Percentiles rank a stretch among this genome's conserved stretches.
phyloP scores from a whole-genome alignment of 1,140 invertebrate genomes.

The Papilio machaon region DNA sequence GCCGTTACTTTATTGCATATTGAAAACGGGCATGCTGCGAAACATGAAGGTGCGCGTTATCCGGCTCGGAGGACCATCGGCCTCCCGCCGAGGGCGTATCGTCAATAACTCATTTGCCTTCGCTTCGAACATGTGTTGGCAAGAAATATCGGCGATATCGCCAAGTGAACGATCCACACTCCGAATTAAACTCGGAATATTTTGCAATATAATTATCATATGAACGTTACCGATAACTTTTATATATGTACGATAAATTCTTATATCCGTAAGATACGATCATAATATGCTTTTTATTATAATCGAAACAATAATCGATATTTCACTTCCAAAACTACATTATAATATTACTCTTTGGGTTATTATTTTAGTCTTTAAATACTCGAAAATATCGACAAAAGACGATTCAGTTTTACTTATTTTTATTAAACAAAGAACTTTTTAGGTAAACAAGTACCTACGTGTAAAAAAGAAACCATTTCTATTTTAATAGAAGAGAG shows the following conservation, averaged over 20 bases:
- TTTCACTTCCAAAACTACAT: neutral
- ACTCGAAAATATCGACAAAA: neutral
- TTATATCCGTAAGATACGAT: neutral
- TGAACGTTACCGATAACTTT: constrained; percentile 9
- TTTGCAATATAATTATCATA: constrained; percentile 8
- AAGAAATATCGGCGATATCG: constrained; percentile 40
- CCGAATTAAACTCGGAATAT: neutral
- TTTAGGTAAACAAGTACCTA: neutral
- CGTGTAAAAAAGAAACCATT: neutral
- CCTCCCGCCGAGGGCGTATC: constrained; percentile 41
- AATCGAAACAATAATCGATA: neutral
- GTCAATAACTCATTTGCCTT: constrained; percentile 38
- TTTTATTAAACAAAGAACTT: neutral
- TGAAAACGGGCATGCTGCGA: constrained; percentile 30
- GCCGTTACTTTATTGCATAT: constrained; percentile 30
- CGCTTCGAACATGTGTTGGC: constrained; percentile 49
- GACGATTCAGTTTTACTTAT: no score
- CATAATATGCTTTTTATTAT: neutral
- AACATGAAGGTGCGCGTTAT: constrained; percentile 28
- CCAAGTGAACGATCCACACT: constrained; percentile 32
- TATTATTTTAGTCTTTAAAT: neutral
- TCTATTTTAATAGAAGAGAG: neutral
- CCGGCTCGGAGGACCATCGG: constrained; percentile 36
- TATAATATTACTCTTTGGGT: neutral
- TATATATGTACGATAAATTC: neutral